A percentile compares a stretch with the other conserved stretches of the same genome.
These are phyloP conservation scores for Pseudococcus viburni DNA, from an alignment of 2,888 invertebrate genomes.

Conservation along the genomic window DNA sequence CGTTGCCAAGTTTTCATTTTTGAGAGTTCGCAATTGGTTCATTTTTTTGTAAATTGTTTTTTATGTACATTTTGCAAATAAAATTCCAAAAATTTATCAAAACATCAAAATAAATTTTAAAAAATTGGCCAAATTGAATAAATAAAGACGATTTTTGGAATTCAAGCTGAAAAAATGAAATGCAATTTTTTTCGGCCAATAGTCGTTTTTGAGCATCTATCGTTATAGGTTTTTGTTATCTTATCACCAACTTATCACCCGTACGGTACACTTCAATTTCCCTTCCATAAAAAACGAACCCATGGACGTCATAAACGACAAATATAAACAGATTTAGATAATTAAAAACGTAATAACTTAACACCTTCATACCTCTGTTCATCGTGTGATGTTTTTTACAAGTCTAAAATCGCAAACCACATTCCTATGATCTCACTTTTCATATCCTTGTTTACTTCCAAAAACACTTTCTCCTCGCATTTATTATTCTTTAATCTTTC, in stretches of 20 bases:
- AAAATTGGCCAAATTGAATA: not conserved
- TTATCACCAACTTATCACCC: not conserved
- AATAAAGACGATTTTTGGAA: too few species aligned
- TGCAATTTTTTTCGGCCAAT: not conserved
- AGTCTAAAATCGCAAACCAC: not conserved
- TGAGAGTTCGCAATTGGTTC: too few species aligned
- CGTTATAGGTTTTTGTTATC: not conserved
- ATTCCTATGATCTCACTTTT: constrained; percentile 32
- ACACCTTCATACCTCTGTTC: not conserved
- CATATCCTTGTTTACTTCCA: constrained; percentile 15
- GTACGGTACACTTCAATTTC: not conserved
- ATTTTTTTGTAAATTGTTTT: too few species aligned
- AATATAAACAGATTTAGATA: not conserved
- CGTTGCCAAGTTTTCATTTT: too few species aligned
- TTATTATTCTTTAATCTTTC: not conserved
- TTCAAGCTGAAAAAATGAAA: too few species aligned
- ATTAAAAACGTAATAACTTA: not conserved
- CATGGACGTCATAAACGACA: not conserved
- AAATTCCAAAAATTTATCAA: too few species aligned
- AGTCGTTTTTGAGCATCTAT: not conserved
- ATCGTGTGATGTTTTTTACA: not conserved
- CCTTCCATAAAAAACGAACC: not conserved
- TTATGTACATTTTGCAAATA: too few species aligned
- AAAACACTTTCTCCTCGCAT: constrained; percentile 5
- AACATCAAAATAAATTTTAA: not conserved